These are phyloP conservation scores for Pammene aurita DNA, from an alignment of 2,888 invertebrate genomes.

Conservation along the genomic window DNA sequence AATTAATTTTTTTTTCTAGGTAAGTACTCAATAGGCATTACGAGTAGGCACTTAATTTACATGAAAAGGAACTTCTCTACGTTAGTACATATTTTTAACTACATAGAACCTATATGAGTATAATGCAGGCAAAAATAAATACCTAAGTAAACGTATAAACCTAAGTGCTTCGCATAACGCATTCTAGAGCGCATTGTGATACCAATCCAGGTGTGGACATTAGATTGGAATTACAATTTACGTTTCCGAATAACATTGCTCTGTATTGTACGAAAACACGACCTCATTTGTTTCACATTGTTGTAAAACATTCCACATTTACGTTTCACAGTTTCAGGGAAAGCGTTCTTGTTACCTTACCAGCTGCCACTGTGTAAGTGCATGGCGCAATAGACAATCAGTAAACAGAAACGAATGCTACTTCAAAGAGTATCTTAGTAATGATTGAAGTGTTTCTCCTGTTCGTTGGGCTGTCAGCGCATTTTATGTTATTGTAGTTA, in stretches of 20 bases:
- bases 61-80: too few species aligned
- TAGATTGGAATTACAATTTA: neutral
- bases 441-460: slow-evolving; percentile 70
- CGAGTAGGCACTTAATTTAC: too few species aligned
- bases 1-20: too few species aligned
- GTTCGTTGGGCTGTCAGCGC: slow-evolving; percentile 50
- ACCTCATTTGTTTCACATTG: slow-evolving; percentile 15
- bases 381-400: slow-evolving; percentile 60
- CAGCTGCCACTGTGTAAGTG: slow-evolving; percentile 57
- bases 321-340: slow-evolving; percentile 42
- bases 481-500: slow-evolving; percentile 6
- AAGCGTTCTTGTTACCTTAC: slow-evolving; percentile 55
- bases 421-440: slow-evolving; percentile 69
- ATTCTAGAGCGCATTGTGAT: too few species aligned
- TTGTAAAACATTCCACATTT: slow-evolving; percentile 13
- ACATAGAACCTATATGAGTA: too few species aligned
- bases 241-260: slow-evolving; percentile 5
- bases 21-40: too few species aligned
- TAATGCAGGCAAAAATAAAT: too few species aligned
- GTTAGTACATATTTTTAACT: too few species aligned
- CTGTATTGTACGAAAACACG: slow-evolving; percentile 1
- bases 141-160: too few species aligned
- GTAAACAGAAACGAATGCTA: slow-evolving; percentile 65
- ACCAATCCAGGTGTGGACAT: neutral
- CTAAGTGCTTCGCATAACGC: too few species aligned